phyloP scores from a whole-genome alignment of 2,797 vertebrate species.

The Rhinoraja longicauda region DNA sequence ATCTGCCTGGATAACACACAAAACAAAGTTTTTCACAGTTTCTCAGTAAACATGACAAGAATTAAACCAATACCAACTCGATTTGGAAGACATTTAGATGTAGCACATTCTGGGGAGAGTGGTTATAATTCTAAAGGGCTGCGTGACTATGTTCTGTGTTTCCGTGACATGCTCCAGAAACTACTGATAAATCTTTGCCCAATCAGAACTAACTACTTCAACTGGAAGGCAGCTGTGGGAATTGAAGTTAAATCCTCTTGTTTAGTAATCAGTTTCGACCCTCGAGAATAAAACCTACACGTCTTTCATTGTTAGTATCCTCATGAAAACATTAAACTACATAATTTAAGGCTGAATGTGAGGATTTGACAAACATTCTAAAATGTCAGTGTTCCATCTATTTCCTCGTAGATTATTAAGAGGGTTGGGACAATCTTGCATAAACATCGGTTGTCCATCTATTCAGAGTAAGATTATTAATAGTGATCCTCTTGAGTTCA shows the following conservation, averaged over 20 bases:
- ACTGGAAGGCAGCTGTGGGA: not conserved
- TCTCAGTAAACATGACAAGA: too few species aligned
- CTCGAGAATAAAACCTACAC: not conserved
- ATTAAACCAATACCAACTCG: too few species aligned
- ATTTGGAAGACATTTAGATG: too few species aligned
- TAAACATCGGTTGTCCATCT: not conserved
- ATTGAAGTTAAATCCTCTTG: not conserved
- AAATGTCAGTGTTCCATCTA: too few species aligned
- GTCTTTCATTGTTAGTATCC: not conserved
- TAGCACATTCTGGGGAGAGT: too few species aligned
- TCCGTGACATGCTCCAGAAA: not conserved
- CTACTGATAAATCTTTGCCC: not conserved
- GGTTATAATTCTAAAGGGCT: not conserved
- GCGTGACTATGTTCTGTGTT: too few species aligned
- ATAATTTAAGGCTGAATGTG: not conserved
- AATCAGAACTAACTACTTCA: not conserved
- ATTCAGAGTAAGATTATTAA: slow-evolving; percentile 25
- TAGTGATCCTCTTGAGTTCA: not conserved
- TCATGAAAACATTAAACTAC: not conserved
- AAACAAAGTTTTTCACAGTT: too few species aligned
- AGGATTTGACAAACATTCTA: not conserved
- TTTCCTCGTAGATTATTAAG: not conserved
- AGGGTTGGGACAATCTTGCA: not conserved
- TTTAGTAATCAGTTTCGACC: not conserved
- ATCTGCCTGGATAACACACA: too few species aligned